These are phyloP conservation scores for Clarias fuscus DNA, from an alignment of 2,797 vertebrate species.

Conservation along the genomic window DNA sequence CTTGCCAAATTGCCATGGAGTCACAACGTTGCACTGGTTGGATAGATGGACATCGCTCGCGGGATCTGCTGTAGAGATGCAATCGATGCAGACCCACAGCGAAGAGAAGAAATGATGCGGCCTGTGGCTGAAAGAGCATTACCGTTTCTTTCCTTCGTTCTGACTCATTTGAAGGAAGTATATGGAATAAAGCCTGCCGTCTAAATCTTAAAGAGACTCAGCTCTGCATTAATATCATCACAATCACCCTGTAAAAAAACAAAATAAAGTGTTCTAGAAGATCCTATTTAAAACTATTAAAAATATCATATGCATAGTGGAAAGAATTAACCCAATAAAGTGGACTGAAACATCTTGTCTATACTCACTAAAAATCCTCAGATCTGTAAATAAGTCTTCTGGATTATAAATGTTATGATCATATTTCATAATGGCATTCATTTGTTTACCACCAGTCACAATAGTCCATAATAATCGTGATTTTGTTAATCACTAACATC, in stretches of 20 bases:
- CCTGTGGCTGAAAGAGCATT: slow-evolving; percentile 13
- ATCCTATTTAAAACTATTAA: background rate
- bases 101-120: slow-evolving; percentile 39
- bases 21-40: slow-evolving; percentile 39
- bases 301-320: background rate
- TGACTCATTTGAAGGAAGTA: slow-evolving; percentile 32
- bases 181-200: background rate
- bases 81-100: slow-evolving; percentile 46
- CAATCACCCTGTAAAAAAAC: background rate
- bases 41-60: slow-evolving; percentile 20
- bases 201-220: background rate
- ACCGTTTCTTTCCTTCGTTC: slow-evolving; percentile 24
- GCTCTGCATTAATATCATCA: background rate
- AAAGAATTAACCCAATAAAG: background rate
- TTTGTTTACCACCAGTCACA: background rate
- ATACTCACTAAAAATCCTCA: background rate
- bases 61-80: slow-evolving; percentile 28
- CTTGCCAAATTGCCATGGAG: slow-evolving; percentile 47
- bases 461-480: background rate
- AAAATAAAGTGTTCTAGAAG: background rate
- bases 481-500: background rate
- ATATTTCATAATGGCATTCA: background rate
- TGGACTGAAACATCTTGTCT: background rate
- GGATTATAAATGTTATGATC: background rate
- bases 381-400: background rate